These are phyloP conservation scores for Cromileptes altivelis DNA, from an alignment of 2,113 vertebrate species.

Conservation along the genomic window DNA sequence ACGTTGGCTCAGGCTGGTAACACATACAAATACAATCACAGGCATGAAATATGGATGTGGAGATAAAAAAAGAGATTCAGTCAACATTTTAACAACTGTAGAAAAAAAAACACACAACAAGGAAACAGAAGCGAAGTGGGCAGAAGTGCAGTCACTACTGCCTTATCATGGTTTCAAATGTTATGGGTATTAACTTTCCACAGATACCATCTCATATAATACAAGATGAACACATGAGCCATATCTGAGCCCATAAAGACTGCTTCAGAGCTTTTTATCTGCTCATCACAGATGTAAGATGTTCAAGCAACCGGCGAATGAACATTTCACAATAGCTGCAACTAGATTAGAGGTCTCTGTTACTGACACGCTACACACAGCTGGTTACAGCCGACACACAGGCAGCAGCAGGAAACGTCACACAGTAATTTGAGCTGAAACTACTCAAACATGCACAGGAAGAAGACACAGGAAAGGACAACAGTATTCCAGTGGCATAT, in stretches of 20 bases:
- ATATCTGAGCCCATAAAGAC: background rate
- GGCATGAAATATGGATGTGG: background rate
- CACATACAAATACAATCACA: background rate
- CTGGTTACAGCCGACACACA: background rate
- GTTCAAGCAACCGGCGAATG: slow-evolving; percentile 14
- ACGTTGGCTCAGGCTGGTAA: slow-evolving; percentile 91
- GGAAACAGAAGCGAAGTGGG: background rate
- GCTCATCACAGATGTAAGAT: slow-evolving; percentile 3
- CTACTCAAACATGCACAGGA: slow-evolving; percentile 6
- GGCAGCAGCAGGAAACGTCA: slow-evolving; percentile 6
- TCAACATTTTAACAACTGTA: background rate
- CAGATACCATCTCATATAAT: slow-evolving; percentile 3
- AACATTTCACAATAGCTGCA: slow-evolving; percentile 25
- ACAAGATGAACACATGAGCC: background rate
- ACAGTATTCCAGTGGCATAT: slow-evolving; percentile 10
- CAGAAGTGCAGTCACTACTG: background rate
- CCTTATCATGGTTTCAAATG: background rate
- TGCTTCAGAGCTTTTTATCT: slow-evolving; percentile 28
- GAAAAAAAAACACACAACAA: background rate
- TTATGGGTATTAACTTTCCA: background rate
- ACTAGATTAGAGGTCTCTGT: slow-evolving; percentile 1
- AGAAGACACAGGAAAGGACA: slow-evolving; percentile 35
- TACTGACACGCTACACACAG: background rate
- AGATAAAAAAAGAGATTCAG: background rate
- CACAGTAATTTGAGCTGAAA: background rate